These are phyloP conservation scores for Linnaemya vulpina DNA, from an alignment of 2,888 invertebrate genomes.

Conservation along the genomic window DNA sequence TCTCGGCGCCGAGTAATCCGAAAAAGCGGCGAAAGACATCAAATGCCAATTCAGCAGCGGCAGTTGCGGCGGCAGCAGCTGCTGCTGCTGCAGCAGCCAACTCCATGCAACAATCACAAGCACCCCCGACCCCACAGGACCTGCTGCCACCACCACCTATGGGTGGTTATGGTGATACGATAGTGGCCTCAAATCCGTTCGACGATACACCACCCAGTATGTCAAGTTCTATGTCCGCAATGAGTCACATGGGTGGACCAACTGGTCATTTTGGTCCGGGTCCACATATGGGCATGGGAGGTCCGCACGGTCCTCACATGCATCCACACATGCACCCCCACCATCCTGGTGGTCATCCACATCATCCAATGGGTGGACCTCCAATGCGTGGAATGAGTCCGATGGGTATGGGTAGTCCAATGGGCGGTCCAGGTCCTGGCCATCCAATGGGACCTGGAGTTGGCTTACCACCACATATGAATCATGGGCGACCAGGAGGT, in stretches of 20 bases:
- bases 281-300: conserved; percentile 81
- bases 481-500: conserved; percentile 80
- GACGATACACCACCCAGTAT: conserved; percentile 91
- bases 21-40: conserved; percentile 94
- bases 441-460: conserved; percentile 79
- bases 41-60: conserved; percentile 85
- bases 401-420: conserved; percentile 76
- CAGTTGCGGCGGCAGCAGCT: conserved; percentile 83
- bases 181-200: conserved; percentile 97
- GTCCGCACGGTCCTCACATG: conserved; percentile 82
- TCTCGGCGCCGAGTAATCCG: conserved; percentile 91
- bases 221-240: conserved; percentile 85
- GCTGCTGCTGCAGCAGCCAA: conserved; percentile 82
- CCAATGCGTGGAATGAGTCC: conserved; percentile 84
- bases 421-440: conserved; percentile 75
- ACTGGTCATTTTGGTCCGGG: conserved; percentile 78
- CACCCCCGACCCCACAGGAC: conserved; percentile 89
- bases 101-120: conserved; percentile 85
- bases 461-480: conserved; percentile 82
- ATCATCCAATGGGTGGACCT: conserved; percentile 85
- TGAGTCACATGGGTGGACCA: conserved; percentile 85
- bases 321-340: conserved; percentile 81
- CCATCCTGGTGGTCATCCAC: conserved; percentile 87
- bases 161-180: conserved; percentile 95
- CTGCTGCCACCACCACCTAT: conserved; percentile 91